A percentile compares a stretch with the other conserved stretches of the same genome.
Conservation (phyloP, 2,797 vertebrate species). For the Manis crassicaudata region DNA sequence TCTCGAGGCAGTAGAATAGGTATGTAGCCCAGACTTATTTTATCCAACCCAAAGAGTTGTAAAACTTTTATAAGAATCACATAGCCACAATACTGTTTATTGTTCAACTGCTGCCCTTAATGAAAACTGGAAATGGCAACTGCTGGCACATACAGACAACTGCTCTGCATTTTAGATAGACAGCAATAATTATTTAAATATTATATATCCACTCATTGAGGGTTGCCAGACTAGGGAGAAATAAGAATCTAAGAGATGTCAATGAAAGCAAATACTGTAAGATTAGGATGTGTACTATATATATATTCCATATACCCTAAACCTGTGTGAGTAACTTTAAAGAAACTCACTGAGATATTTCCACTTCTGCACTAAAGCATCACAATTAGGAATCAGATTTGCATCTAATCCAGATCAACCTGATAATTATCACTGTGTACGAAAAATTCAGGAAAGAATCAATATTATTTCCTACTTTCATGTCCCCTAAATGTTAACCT, state of each 20-base stretch:
- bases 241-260: not conserved
- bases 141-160: not conserved
- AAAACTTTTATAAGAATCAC: constrained; percentile 39
- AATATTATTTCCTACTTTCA: constrained; percentile 21
- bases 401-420: constrained; percentile 21
- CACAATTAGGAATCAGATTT: constrained; percentile 31
- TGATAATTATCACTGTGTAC: not conserved
- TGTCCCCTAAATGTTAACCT: constrained; percentile 39
- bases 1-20: not conserved
- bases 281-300: not conserved
- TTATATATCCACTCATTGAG: not conserved
- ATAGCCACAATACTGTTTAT: not conserved
- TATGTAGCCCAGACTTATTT: not conserved
- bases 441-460: constrained; percentile 50
- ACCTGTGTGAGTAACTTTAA: not conserved
- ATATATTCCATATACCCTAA: not conserved
- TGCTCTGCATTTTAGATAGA: not conserved
- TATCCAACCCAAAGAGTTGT: not conserved
- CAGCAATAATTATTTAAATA: constrained; percentile 32
- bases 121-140: constrained; percentile 35
- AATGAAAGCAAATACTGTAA: constrained; percentile 35
- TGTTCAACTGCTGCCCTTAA: constrained; percentile 10
- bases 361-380: not conserved
- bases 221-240: not conserved
- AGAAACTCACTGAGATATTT: constrained; percentile 30